A percentile compares a stretch with the other conserved stretches of the same genome.
phyloP scores from a whole-genome alignment of 2,797 vertebrate species.

The Ceryle rudis region DNA sequence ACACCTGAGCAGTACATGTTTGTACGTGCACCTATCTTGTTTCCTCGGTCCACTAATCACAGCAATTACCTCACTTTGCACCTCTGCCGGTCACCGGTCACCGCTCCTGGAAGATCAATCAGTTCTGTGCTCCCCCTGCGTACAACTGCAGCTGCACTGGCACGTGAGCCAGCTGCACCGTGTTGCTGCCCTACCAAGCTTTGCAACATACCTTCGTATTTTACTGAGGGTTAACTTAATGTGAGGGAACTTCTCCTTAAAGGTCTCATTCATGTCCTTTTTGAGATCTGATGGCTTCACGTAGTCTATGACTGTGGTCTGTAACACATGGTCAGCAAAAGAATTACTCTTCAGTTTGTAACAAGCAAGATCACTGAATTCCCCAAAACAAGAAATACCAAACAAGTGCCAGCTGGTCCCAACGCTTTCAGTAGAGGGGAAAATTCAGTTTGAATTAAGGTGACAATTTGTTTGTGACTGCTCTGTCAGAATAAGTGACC shows the following conservation, averaged over 20 bases:
- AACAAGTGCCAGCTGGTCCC: neutral
- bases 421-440: neutral
- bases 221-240: constrained; percentile 97
- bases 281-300: constrained; percentile 99
- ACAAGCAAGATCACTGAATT: neutral
- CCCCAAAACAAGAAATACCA: neutral
- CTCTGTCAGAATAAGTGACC: neutral
- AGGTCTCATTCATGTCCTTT: constrained; percentile 99
- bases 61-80: neutral
- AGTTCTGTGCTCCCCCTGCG: neutral
- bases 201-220: constrained; percentile 89
- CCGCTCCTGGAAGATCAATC: neutral
- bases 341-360: neutral
- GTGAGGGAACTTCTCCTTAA: constrained; percentile 98
- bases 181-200: rapidly evolving
- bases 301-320: constrained; percentile 98
- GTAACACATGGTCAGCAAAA: constrained; percentile 61
- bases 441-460: neutral
- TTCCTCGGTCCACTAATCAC: neutral
- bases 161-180: neutral
- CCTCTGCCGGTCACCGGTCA: neutral
- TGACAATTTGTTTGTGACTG: neutral
- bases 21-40: neutral
- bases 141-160: neutral
- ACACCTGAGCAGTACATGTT: neutral